A percentile compares a stretch with the other conserved stretches of the same genome.
phyloP scores from a whole-genome alignment of 2,797 vertebrate genomes.

The Sparidentex hasta region DNA sequence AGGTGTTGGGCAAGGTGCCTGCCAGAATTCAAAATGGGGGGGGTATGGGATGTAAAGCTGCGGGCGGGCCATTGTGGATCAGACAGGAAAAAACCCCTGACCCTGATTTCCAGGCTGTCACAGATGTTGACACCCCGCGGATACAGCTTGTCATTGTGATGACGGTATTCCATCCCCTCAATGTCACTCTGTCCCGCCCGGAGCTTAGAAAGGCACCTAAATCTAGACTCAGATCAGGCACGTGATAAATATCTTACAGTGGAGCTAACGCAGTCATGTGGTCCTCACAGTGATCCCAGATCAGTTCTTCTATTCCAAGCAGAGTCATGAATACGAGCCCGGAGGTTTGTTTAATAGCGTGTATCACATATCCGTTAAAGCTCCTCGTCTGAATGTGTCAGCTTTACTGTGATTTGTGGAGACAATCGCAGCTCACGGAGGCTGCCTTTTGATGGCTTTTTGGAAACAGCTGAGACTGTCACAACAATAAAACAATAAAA shows the following conservation, averaged over 20 bases:
- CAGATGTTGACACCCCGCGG: slow-evolving; percentile 47
- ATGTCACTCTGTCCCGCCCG: slow-evolving; percentile 43
- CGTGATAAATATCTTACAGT: slow-evolving; percentile 54
- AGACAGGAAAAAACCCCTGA: slow-evolving; percentile 37
- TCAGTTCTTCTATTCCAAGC: slow-evolving; percentile 55
- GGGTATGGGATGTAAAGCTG: slow-evolving; percentile 9
- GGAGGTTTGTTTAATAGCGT: slow-evolving; percentile 56
- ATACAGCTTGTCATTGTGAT: slow-evolving; percentile 54
- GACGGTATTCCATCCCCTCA: slow-evolving; percentile 46
- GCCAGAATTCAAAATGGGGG: slow-evolving; percentile 47
- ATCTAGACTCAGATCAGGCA: slow-evolving; percentile 55
- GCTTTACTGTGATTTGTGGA: slow-evolving; percentile 59
- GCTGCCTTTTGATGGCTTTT: slow-evolving; percentile 32
- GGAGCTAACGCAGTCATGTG: slow-evolving; percentile 42
- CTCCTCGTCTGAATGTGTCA: slow-evolving; percentile 51
- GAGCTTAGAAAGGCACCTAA: slow-evolving; percentile 36
- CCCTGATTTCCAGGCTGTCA: slow-evolving; percentile 62
- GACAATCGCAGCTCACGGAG: slow-evolving; percentile 39
- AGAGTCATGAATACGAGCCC: slow-evolving; percentile 42
- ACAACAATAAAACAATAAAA: slow-evolving; percentile 24
- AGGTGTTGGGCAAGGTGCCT: neutral
- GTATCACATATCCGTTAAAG: slow-evolving; percentile 66
- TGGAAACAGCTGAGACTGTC: slow-evolving; percentile 5
- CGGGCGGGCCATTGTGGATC: slow-evolving; percentile 40
- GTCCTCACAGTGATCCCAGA: slow-evolving; percentile 53